Percentiles rank a stretch among this genome's conserved stretches.
Evolutionary conservation across 2,888 invertebrate species (phyloP).

Genomic region (Clanis bilineata): DNA sequence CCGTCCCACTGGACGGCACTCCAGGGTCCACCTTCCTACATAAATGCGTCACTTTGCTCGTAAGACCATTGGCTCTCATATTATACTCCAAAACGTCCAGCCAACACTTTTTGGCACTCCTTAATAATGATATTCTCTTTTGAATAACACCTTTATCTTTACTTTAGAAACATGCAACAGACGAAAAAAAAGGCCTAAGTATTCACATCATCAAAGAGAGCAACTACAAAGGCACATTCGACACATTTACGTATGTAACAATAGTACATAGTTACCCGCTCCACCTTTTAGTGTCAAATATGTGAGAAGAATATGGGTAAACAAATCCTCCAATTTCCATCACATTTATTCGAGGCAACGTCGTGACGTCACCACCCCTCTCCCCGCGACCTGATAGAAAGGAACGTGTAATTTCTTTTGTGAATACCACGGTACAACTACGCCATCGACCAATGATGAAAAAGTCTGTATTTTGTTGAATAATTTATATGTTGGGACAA

Average conservation of each 20-base stretch:
- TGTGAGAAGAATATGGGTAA: slow-evolving; percentile 82
- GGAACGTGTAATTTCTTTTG: slow-evolving; percentile 77
- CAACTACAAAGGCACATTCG: neutral
- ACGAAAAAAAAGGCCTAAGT: neutral
- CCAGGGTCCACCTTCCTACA: too few relatives aligned
- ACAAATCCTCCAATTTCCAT: slow-evolving; percentile 84
- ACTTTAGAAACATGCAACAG: neutral
- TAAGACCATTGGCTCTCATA: too few relatives aligned
- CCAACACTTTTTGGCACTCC: too few relatives aligned
- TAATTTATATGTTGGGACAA: too few relatives aligned
- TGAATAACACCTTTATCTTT: neutral
- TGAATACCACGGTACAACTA: slow-evolving; percentile 40
- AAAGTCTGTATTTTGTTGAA: neutral
- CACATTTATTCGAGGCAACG: slow-evolving; percentile 77
- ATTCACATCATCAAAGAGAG: neutral
- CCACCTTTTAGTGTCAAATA: slow-evolving; percentile 82
- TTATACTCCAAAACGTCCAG: too few relatives aligned
- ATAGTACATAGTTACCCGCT: slow-evolving; percentile 33
- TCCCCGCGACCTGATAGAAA: slow-evolving; percentile 51
- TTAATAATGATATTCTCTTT: too few relatives aligned
- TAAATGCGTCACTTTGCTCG: too few relatives aligned
- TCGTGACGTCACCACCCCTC: slow-evolving; percentile 60
- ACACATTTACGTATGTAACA: slow-evolving; percentile 2
- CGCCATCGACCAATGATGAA: neutral
- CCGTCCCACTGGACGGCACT: too few relatives aligned